phyloP scores from a whole-genome alignment of 2,113 vertebrate species.

The Rynchops niger region DNA sequence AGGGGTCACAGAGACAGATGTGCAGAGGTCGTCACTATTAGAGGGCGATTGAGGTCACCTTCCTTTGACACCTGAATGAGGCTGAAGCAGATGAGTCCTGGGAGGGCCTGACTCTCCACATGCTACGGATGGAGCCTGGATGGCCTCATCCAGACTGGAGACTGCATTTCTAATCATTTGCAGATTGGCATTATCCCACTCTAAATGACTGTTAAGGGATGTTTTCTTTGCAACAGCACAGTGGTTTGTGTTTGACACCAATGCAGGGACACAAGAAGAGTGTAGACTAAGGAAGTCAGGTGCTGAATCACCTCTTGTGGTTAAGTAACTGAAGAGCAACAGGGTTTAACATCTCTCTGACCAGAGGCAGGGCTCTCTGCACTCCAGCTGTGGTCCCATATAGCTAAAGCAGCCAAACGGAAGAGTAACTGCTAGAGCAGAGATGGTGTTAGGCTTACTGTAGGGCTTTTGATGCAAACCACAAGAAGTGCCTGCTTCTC shows the following conservation, averaged over 20 bases:
- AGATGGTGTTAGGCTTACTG: neutral
- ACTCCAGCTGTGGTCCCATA: neutral
- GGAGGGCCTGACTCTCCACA: neutral
- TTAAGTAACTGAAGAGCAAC: neutral
- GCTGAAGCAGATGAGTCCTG: neutral
- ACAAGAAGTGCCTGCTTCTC: neutral
- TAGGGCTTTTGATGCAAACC: neutral
- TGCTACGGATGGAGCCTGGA: neutral
- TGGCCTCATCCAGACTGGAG: neutral
- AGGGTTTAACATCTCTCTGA: neutral
- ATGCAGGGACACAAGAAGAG: neutral
- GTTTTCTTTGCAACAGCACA: fast-evolving
- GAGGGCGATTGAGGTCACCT: neutral
- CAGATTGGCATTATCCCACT: neutral
- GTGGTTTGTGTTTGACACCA: neutral
- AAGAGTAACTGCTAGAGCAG: neutral
- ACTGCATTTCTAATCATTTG: neutral
- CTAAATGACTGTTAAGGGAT: no score
- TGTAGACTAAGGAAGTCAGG: neutral
- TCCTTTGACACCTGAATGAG: neutral
- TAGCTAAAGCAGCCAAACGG: neutral
- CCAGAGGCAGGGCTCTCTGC: neutral
- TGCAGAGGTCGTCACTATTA: fast-evolving
- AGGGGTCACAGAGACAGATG: neutral
- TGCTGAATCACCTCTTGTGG: slow-evolving; percentile 8